phyloP scores from a whole-genome alignment of 2,113 vertebrate species.

The Nyctibius bracteatus region DNA sequence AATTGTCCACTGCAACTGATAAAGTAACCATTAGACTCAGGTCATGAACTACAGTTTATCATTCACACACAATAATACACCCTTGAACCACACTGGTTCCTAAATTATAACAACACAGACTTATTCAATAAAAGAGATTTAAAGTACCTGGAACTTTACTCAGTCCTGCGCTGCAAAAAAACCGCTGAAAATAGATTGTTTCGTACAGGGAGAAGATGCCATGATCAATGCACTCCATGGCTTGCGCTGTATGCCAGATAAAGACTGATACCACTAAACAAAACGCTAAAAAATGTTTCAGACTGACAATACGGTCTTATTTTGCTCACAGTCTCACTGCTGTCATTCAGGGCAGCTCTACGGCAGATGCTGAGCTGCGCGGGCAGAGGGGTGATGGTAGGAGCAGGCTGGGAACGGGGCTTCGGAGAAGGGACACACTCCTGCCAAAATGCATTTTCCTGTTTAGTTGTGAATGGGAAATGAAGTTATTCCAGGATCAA shows the following conservation, averaged over 20 bases:
- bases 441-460: neutral
- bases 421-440: neutral
- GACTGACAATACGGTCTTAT: neutral
- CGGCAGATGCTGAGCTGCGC: neutral
- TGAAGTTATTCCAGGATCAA: slow-evolving; percentile 3
- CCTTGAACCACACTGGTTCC: neutral
- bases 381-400: neutral
- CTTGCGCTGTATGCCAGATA: neutral
- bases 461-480: slow-evolving; percentile 10
- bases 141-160: neutral
- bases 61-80: slow-evolving; percentile 50
- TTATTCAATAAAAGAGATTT: slow-evolving; percentile 1
- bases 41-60: slow-evolving; percentile 72
- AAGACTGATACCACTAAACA: neutral
- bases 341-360: neutral
- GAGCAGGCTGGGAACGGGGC: neutral
- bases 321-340: neutral
- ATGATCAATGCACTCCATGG: neutral
- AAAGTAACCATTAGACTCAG: slow-evolving; percentile 76
- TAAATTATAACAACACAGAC: slow-evolving; percentile 8
- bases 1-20: slow-evolving; percentile 77
- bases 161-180: neutral
- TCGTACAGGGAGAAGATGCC: neutral
- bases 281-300: neutral
- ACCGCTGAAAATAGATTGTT: neutral